A percentile compares a stretch with the other conserved stretches of the same genome.
Conservation (phyloP, 1,140 invertebrate species). For the Drosophila jambulina region DNA sequence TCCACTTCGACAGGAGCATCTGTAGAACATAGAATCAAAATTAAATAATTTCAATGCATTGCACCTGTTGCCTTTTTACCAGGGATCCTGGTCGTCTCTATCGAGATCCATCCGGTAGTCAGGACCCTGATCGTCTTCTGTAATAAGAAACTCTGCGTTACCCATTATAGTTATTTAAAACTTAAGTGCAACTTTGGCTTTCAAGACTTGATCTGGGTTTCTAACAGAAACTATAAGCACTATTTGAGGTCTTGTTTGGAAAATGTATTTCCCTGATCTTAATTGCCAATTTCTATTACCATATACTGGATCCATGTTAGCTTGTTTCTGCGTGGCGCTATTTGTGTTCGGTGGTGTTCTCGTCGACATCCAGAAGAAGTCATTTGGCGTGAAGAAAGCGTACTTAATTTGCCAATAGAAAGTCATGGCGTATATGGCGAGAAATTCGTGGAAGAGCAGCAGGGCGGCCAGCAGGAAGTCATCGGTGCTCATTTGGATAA, state of each 20-base stretch:
- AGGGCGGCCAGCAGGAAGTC: conserved; percentile 59
- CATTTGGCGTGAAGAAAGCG: conserved; percentile 10
- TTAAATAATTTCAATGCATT: not conserved
- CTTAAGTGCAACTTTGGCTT: not conserved
- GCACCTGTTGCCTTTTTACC: not conserved
- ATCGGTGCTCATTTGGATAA: conserved; percentile 55
- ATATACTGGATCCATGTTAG: rapidly evolving
- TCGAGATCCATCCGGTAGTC: not conserved
- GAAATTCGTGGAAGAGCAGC: conserved; percentile 63
- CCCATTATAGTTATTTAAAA: not conserved
- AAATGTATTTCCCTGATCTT: not conserved
- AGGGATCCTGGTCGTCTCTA: not conserved
- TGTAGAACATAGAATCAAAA: too few species aligned
- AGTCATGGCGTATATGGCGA: conserved; percentile 47
- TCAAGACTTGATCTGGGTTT: too few species aligned
- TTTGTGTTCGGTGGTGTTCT: not conserved
- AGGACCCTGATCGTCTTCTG: not conserved
- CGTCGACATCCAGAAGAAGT: conserved; percentile 20
- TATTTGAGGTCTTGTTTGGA: not conserved
- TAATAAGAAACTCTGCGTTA: not conserved
- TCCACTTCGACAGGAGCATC: not conserved
- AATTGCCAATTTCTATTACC: not conserved
- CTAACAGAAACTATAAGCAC: too few species aligned
- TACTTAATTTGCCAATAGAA: conserved; percentile 53
- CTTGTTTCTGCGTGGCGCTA: rapidly evolving